Conservation (phyloP, 1,140 invertebrate genomes). For the Trinorchestia longiramus region DNA sequence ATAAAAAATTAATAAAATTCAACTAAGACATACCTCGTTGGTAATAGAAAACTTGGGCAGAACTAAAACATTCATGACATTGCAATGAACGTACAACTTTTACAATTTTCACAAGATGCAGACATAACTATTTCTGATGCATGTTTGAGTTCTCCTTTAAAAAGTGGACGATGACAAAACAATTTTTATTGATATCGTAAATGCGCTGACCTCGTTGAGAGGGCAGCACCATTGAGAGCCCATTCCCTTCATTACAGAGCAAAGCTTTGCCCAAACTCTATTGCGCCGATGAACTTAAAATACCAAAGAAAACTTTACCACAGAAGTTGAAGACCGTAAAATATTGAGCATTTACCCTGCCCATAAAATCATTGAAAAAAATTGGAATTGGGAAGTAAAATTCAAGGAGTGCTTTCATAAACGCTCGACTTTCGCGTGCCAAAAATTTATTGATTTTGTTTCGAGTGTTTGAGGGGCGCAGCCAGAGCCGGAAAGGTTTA, state of each 20-base stretch:
- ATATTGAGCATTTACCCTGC: not conserved
- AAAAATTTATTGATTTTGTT: slow-evolving; percentile 11
- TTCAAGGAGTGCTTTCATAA: not conserved
- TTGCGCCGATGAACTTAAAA: not conserved
- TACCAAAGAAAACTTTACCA: not conserved
- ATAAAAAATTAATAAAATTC: no score
- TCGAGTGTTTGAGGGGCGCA: not conserved
- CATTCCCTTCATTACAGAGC: not conserved
- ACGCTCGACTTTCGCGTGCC: not conserved
- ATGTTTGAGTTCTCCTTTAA: no score
- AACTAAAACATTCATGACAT: no score
- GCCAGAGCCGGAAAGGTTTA: not conserved
- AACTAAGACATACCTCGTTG: no score
- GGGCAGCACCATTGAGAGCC: not conserved
- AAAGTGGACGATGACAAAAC: not conserved
- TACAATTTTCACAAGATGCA: no score
- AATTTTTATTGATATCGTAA: not conserved
- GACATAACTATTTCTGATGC: no score
- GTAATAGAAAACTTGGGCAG: no score
- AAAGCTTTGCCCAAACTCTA: not conserved
- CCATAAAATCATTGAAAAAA: not conserved
- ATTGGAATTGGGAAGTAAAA: not conserved
- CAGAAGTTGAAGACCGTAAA: not conserved
- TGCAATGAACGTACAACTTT: no score
- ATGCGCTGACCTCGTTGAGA: not conserved